phyloP scores from a whole-genome alignment of 1,140 invertebrate species.

The Alviniconcha marisindica region DNA sequence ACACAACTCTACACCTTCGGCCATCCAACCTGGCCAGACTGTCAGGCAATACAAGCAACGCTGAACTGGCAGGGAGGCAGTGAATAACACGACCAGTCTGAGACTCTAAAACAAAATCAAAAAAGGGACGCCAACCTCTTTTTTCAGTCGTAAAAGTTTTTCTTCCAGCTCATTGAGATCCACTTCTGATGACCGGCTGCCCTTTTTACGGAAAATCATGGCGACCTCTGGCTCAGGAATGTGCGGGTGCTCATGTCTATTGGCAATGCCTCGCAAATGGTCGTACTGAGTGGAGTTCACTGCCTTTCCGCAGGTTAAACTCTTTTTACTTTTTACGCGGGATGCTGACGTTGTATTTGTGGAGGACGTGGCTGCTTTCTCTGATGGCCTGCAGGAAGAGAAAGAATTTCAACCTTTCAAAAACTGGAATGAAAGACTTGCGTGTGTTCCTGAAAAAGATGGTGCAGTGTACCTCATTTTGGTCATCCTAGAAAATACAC shows the following conservation, averaged over 20 bases:
- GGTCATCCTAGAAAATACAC: too few relatives aligned
- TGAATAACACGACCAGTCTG: too few relatives aligned
- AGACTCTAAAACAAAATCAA: too few relatives aligned
- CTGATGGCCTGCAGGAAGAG: background rate
- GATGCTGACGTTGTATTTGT: conserved; percentile 20
- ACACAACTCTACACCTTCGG: too few relatives aligned
- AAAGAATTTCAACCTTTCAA: too few relatives aligned
- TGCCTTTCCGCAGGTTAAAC: conserved; percentile 89
- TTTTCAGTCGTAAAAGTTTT: conserved; percentile 87
- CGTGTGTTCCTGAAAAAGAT: too few relatives aligned
- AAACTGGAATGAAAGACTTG: too few relatives aligned
- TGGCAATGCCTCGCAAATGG: conserved; percentile 86
- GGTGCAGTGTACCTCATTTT: too few relatives aligned
- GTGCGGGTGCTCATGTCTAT: conserved; percentile 83
- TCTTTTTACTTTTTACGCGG: conserved; percentile 47
- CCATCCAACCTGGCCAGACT: too few relatives aligned
- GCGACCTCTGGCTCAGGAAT: conserved; percentile 84
- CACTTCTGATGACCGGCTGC: conserved; percentile 81
- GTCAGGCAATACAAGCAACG: too few relatives aligned
- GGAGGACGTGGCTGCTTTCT: background rate
- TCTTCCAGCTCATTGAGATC: conserved; percentile 88
- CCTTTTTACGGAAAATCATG: conserved; percentile 87
- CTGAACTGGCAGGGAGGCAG: too few relatives aligned
- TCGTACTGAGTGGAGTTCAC: conserved; percentile 93
- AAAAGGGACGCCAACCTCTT: conserved; percentile 78